Base-by-base conservation (phyloP, 2,888 invertebrate species). In the Apeira syringaria region DNA sequence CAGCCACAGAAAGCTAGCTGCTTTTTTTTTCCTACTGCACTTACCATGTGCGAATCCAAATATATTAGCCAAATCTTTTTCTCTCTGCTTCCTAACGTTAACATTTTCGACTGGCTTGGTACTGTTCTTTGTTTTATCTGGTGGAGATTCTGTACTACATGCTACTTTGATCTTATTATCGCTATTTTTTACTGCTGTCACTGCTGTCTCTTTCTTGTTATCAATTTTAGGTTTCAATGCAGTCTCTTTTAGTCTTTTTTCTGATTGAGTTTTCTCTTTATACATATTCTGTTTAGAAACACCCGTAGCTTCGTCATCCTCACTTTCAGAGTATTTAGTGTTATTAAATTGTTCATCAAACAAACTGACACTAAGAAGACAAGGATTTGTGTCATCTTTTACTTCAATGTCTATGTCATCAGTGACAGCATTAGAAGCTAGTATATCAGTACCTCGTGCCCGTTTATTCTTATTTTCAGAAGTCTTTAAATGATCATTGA, bases 11-110 rank as follows among this genome's bases (percentile, higher is more conserved):
- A 39, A 15, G 36, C 27, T 17, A 32, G 27, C 7, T 27, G 10
- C 20, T 18, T 38, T 38, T 25, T 8, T 8, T 24, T 4, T 1
- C 3, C 4, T 5, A 9, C 8, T 9, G 8, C 9, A 87, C 86
- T 87, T 74, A 88, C 88, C 85, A 63, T 72, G 74, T 17, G 74
- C 48, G 59, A 80, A 80, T 77, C 88, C 88, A 67, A 88, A 83
- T 26, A 82, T 54, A 64, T 75, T 75, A 28, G 77, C 68, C 55
- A 86, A 63, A 28, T 68, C 70, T 47, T 61, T 77, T 24, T 74
- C 67, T 41, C 68, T 74, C 40, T 74, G 64, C 13, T 17, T 15
- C 50, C 46, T 28, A 2, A 24, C 7, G 4, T 42, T 55, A 10
- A 26, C n/a, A 11, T 35, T 17, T 54, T 64, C 13, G 41, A 38